Conservation (phyloP, 2,113 vertebrate genomes). For the Heterotilapia buettikoferi region DNA sequence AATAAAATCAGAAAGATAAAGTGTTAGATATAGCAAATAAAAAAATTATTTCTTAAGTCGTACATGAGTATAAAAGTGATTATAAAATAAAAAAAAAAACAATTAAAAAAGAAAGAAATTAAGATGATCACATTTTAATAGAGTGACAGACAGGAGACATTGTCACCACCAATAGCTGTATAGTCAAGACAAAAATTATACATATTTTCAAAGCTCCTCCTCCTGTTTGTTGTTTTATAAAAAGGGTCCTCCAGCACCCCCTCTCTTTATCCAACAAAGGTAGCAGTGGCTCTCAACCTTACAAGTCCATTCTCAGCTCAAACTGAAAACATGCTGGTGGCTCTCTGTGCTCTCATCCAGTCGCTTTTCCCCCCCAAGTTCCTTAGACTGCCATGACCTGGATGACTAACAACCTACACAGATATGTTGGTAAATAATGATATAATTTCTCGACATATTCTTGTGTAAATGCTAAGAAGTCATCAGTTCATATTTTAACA, state of each 20-base stretch:
- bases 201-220: neutral
- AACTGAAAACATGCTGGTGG: neutral
- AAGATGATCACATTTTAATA: neutral
- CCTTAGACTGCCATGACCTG: neutral
- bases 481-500: neutral
- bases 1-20: neutral
- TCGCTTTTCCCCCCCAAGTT: fast-evolving
- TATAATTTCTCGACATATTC: fast-evolving
- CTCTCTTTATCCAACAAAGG: fast-evolving
- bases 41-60: neutral
- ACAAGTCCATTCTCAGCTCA: neutral
- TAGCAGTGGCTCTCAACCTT: fast-evolving
- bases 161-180: neutral
- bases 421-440: neutral
- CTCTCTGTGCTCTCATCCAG: neutral
- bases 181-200: neutral
- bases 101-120: neutral
- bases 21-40: neutral
- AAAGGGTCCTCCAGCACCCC: neutral
- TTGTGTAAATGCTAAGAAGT: neutral
- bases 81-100: neutral
- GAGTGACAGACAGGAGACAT: neutral
- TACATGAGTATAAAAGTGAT: neutral
- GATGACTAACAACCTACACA: neutral
- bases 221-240: neutral